These are phyloP conservation scores for Litoditis marina DNA, from an alignment of 2,888 invertebrate species.

Conservation along the genomic window DNA sequence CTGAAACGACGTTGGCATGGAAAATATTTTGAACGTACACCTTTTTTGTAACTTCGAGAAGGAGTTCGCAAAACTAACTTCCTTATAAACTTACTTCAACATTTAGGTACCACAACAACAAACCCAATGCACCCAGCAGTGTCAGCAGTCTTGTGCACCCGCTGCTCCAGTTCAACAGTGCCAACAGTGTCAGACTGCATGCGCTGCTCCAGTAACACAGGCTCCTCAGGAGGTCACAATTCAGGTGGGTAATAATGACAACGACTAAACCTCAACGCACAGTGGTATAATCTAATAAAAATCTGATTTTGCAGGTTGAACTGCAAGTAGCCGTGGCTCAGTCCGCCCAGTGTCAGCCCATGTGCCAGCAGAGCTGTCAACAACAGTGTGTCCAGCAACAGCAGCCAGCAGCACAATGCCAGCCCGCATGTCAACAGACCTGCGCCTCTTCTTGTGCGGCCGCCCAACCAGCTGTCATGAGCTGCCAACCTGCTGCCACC, in stretches of 20 bases:
- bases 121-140: slow-evolving; percentile 19
- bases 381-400: slow-evolving; percentile 29
- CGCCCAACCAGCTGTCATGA: no score
- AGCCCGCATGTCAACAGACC: slow-evolving; percentile 26
- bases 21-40: no score
- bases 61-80: no score
- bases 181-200: slow-evolving; percentile 27
- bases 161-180: slow-evolving; percentile 16
- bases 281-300: no score
- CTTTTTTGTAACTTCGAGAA: no score
- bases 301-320: slow-evolving; percentile 25
- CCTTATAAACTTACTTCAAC: no score
- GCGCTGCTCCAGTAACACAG: slow-evolving; percentile 16
- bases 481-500: slow-evolving; percentile 11
- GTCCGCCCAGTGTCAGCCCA: slow-evolving; percentile 34
- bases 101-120: no score
- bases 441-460: slow-evolving; percentile 1
- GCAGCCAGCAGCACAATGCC: slow-evolving; percentile 31
- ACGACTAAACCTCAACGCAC: not conserved
- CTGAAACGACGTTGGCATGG: no score
- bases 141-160: slow-evolving; percentile 22
- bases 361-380: slow-evolving; percentile 39
- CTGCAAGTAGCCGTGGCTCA: slow-evolving; percentile 34
- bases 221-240: slow-evolving; percentile 12
- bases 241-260: not conserved